Evolutionary conservation across 2,113 vertebrate genomes (phyloP), one percentile per base, ranked within the genome.

Genomic region (Narcine bancroftii): DNA sequence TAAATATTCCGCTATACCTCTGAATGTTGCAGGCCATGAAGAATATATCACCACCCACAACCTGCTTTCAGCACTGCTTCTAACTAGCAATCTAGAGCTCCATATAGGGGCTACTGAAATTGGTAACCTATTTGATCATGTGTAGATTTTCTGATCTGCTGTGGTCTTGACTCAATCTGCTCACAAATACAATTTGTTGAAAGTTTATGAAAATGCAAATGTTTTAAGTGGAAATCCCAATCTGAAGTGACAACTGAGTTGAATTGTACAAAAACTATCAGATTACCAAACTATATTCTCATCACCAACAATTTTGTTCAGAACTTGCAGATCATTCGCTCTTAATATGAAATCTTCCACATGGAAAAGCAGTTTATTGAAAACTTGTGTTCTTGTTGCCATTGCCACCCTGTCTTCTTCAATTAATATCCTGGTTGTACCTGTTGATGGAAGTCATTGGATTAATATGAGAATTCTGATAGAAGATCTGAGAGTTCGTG

Each of bases 381-480:
- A 26, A 13, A 33, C 47, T 13, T 53, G 24, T 83, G 29, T 83
- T 53, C 79, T 83, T 53, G 11, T 21, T 45, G 26, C 24, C 21
- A 3, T 69, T 69, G 26, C 26, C 66, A 69, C 66, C 66, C 66
- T 69, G 66, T 69, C 66, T 24, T 69, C 66, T 3, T 4, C 66
- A 69, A 69, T 69, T 15, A 53, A 83, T 50, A 33, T 83, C 33
- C 53, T 83, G 79, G 79, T 83, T 83, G 79, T 83, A 33, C 79
- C 79, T 33, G 47, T 83, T 29, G 79, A 83, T 83, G 79, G 79
- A 83, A 83, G 79, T 83, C 79, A 83, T 13, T 83, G 79, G 79
- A 5, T 83, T 29, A 83, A 83, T 83, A 83, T 83, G 79, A 53
- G 29, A 83, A 83, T 53, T 17, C 13, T 83, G 33, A 17, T 53